A percentile compares a stretch with the other conserved stretches of the same genome.
These are phyloP conservation scores for Geococcyx californianus DNA, from an alignment of 2,113 vertebrate genomes.

Conservation along the genomic window DNA sequence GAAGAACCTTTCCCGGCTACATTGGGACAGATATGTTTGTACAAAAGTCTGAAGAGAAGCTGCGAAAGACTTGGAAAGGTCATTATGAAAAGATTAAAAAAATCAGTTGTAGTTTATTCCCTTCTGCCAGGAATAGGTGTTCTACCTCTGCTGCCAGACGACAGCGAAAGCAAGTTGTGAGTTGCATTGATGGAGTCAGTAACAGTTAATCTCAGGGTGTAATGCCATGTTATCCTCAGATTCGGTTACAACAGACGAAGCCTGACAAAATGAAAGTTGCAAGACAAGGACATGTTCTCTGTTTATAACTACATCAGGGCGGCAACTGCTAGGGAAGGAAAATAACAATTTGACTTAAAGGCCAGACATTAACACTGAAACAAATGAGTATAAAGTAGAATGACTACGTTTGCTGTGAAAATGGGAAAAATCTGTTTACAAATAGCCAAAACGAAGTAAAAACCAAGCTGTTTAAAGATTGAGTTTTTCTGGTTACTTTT, in stretches of 20 bases:
- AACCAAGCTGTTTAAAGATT: neutral
- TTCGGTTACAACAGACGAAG: neutral
- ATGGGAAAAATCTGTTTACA: neutral
- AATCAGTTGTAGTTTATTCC: neutral
- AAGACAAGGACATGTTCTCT: neutral
- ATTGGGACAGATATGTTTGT: neutral
- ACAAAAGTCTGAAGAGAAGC: neutral
- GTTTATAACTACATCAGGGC: neutral
- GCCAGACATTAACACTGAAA: constrained; percentile 11
- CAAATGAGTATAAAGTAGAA: neutral
- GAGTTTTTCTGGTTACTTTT: neutral
- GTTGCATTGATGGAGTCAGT: neutral
- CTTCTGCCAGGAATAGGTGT: neutral
- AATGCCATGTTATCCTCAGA: neutral
- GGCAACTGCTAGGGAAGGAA: neutral
- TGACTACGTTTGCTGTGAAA: neutral
- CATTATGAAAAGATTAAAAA: neutral
- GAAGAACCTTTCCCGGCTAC: neutral
- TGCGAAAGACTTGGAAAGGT: neutral
- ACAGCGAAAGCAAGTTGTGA: neutral
- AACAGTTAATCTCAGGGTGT: neutral
- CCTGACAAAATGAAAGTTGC: neutral
- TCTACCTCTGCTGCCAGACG: neutral
- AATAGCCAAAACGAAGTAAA: neutral
- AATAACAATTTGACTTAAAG: constrained; percentile 22